Evolutionary conservation across 1,140 invertebrate species (phyloP), one percentile per base, ranked within the genome.

Genomic region (Leptinotarsa lineolata): DNA sequence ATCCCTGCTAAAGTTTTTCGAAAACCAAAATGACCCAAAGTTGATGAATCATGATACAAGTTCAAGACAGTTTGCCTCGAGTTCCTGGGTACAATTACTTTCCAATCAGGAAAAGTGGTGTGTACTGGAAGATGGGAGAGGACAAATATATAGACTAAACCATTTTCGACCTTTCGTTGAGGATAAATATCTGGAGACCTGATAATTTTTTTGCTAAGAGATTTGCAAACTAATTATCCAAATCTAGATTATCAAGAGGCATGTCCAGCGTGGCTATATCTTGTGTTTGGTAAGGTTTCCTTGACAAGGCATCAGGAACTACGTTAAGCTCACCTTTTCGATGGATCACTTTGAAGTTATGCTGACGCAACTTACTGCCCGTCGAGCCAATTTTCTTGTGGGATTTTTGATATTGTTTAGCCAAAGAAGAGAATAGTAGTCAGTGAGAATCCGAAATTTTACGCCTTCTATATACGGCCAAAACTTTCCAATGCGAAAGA

Each of bases 361-460:
- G 22, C 22, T 24, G 22, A 3, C 22, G 22, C 22, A 24, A 24
- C 4, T 73, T 24, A 24, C 22, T 24, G 22, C 22, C 4, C 22
- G 5, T 24, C 22, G 22, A 24, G 0, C 22, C 22, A 24, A 24
- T 24, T 24, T 24, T 24, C 4, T 5, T 24, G 22, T 24, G 5
- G 22, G 4, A 24, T 24, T 24, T 24, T 24, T 24, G 5, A 24
- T 24, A 24, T 5, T 5, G 5, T 24, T 24, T 4, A 24, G 22
- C 22, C 22, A 24, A n/a, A n/a, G n/a, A n/a, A n/a, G n/a, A n/a
- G n/a, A n/a, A 30, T 81, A 78, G 67, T 88, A 85, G 70, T 89
- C 87, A 0, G 86, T 87, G 12, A 84, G 75, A 2, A 87, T 81
- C 5, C 21, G 82, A 72, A 89, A 87, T 12, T 82, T 71, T 6